Base-by-base conservation (phyloP, 2,888 invertebrate species). In the Drosophila limbata region DNA sequence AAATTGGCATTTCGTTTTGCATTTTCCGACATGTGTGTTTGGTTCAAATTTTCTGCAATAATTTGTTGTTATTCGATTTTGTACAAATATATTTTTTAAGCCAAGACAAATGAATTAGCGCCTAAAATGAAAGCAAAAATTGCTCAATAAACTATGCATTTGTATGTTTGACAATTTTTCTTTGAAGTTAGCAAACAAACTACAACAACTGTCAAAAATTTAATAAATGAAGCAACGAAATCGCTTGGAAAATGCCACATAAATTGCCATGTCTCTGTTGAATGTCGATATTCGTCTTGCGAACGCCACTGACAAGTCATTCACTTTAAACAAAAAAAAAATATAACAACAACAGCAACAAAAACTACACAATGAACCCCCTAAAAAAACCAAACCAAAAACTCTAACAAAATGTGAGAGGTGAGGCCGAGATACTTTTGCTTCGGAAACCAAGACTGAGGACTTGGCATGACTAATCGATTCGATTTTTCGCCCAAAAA, bases 401-500 rank as follows among this genome's bases (percentile, higher is more conserved):
- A 40, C 59, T 70, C 47, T 67, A 63, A 68, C 68, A 35, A 79
- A 77, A 79, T 81, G 79, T 75, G 59, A 66, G 81, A 74, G 77
- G 77, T 78, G 77, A 77, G 62, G 55, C 74, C 47, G 9, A 59
- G 62, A 67, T 48, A 48, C 61, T 56, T 64, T 64, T 66, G 67
- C 44, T 61, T 31, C 39, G 64, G 40, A 33, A 52, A 35, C 42
- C 72, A 47, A 45, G 33, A 50, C 47, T 77, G 84, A 81, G 81
- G 83, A 78, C 71, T 76, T 69, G 84, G 84, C 88, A 84, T 84
- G 84, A 84, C 84, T 88, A 84, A 84, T 88, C 84, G 84, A 84
- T 84, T 84, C 84, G 86, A 83, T 88, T 88, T 85, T 85, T 88
- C 81, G 88, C 68, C 83, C 62, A 78, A 82, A 84, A 88, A 85